These are phyloP conservation scores for Drosophila austrosaltans DNA, from an alignment of 2,888 invertebrate genomes.

Conservation along the genomic window DNA sequence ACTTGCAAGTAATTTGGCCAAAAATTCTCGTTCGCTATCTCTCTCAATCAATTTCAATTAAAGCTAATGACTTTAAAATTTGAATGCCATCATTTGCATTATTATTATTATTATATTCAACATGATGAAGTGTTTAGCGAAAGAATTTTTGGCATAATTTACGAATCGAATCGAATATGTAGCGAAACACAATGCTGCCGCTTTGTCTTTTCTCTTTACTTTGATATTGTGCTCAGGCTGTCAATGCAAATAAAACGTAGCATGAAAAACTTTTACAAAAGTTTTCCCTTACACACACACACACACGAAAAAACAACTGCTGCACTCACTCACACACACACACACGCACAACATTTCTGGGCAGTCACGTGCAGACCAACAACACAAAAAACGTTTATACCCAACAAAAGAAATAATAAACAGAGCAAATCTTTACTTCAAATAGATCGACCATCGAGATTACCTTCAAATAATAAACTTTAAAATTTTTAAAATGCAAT, in stretches of 20 bases:
- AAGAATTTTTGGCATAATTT: conserved; percentile 61
- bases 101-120: background rate
- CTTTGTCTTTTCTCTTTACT: conserved; percentile 33
- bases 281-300: conserved; percentile 47
- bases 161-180: conserved; percentile 25
- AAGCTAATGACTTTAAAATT: conserved; percentile 26
- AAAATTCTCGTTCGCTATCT: conserved; percentile 1
- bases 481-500: background rate
- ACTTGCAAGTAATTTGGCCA: conserved; percentile 66
- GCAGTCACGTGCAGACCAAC: conserved; percentile 62
- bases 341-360: conserved; percentile 41
- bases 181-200: conserved; percentile 54
- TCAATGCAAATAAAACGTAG: conserved; percentile 49
- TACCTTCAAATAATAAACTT: conserved; percentile 7
- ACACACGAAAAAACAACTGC: conserved; percentile 44
- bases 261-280: conserved; percentile 59
- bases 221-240: conserved; percentile 28
- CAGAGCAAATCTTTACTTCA: background rate
- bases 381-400: conserved; percentile 3
- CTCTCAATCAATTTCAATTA: conserved; percentile 63
- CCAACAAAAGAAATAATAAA: conserved; percentile 22
- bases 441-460: conserved; percentile 20
- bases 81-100: conserved; percentile 22
- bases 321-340: conserved; percentile 35
- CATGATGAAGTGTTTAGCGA: conserved; percentile 38